Evolutionary conservation across 2,888 invertebrate species (phyloP), one percentile per base, ranked within the genome.

Genomic region (Patella caerulea): DNA sequence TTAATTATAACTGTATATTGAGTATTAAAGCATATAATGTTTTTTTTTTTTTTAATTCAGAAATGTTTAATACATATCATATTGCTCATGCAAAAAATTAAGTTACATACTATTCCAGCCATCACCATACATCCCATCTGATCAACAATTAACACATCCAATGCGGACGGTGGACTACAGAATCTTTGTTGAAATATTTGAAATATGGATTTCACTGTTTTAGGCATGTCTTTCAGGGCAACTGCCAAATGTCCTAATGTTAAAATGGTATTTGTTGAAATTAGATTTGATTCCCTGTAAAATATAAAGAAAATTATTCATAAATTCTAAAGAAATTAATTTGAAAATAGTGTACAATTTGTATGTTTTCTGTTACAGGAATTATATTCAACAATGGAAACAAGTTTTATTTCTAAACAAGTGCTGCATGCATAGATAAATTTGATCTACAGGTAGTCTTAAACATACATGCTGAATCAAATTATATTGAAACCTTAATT

Each of bases 111-210:
- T 86, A 91, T 91, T 81, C 93, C 92, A 45, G 98, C 97, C 76
- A 99, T 96, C 79, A 99, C 96, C 95, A 99, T 99, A 90, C 98
- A 98, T 17, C 99, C 99, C 72, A 99, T 93, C 92, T 99, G 99
- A 92, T 98, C 97, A 9, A 99, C 97, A 87, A 99, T 99, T 52
- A 99, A 92, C 0, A 96, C 95, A 91, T 99, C 99, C 81, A 99
- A 93, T 11, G 96, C 94, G 0, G 97, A 97, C 0, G 98, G 98
- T 0, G 97, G 96, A 70, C 97, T 95, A 89, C 98, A 98, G 89
- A 99, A 95, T 54, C 94, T 94, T 92, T 99, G 98, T 89, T 98
- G 97, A 90, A 99, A 98, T 92, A 99, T 98, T 92, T 98, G 97
- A 69, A 99, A 93, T 82, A 99, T 97, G 1, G 97, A 97, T 85